Percentiles rank a stretch among this genome's conserved stretches.
Conservation (phyloP, 2,113 vertebrate species). For the Notothenia coriiceps region DNA sequence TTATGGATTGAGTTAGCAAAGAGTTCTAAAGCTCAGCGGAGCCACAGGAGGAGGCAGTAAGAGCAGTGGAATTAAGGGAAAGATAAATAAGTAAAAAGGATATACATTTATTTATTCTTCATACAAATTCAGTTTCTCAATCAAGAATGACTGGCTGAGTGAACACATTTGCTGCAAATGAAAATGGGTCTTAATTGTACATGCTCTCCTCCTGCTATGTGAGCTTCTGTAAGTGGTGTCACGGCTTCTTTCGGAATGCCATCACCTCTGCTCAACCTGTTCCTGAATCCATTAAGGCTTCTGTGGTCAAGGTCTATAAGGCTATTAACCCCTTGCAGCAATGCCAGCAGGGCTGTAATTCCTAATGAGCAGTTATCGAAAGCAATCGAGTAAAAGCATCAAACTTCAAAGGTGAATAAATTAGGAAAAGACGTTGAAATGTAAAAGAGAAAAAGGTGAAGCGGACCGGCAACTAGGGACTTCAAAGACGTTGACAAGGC, state of each 20-base stretch:
- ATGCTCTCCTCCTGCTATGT: conserved; percentile 37
- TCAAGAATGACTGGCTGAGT: conserved; percentile 61
- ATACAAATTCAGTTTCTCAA: conserved; percentile 65
- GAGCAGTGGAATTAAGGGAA: conserved; percentile 20
- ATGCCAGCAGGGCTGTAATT: conserved; percentile 40
- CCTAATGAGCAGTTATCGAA: conserved; percentile 61
- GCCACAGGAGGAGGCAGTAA: conserved; percentile 12
- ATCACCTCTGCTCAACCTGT: conserved; percentile 55
- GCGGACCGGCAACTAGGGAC: background rate
- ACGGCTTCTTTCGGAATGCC: conserved; percentile 52
- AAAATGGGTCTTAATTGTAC: conserved; percentile 69
- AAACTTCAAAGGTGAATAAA: conserved; percentile 20
- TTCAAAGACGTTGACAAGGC: background rate
- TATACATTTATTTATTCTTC: conserved; percentile 61
- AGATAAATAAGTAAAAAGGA: conserved; percentile 38
- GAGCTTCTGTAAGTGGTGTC: conserved; percentile 68
- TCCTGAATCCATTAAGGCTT: conserved; percentile 69
- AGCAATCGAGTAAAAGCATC: conserved; percentile 10
- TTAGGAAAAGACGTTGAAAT: background rate
- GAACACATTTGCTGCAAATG: conserved; percentile 63
- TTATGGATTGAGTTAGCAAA: conserved; percentile 26
- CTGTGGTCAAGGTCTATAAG: conserved; percentile 60
- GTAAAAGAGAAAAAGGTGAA: background rate
- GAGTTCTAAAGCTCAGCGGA: conserved; percentile 5
- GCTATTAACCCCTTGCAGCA: conserved; percentile 65